Evolutionary conservation across 2,888 invertebrate genomes (phyloP).

Genomic region (Cheilosia vulpina): DNA sequence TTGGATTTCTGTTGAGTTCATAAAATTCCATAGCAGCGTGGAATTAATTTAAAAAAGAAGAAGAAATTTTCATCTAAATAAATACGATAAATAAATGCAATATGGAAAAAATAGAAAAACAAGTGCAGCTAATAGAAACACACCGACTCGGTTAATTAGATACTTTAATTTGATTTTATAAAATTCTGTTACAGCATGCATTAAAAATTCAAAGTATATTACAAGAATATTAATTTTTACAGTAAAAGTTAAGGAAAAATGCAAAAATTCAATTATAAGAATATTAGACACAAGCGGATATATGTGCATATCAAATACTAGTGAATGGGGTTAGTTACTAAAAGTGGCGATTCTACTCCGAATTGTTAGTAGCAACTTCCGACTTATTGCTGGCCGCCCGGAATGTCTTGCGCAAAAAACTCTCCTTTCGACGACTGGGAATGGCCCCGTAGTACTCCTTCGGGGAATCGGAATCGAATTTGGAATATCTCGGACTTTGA

Average conservation of each 20-base stretch:
- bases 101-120: not conserved
- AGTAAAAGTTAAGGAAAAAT: slow-evolving; percentile 14
- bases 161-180: slow-evolving; percentile 26
- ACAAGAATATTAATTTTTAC: not conserved
- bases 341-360: slow-evolving; percentile 47
- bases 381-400: slow-evolving; percentile 80
- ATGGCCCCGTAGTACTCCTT: slow-evolving; percentile 64
- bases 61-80: slow-evolving; percentile 67
- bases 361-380: slow-evolving; percentile 72
- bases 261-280: slow-evolving; percentile 14
- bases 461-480: slow-evolving; percentile 31
- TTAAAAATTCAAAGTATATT: slow-evolving; percentile 6
- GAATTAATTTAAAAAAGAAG: slow-evolving; percentile 76
- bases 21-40: slow-evolving; percentile 78
- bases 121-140: slow-evolving; percentile 42
- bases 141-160: slow-evolving; percentile 23
- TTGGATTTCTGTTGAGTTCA: slow-evolving; percentile 81
- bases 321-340: slow-evolving; percentile 8
- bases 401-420: slow-evolving; percentile 84
- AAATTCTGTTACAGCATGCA: slow-evolving; percentile 57
- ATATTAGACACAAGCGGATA: slow-evolving; percentile 38
- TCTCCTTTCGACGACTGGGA: slow-evolving; percentile 81
- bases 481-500: not conserved
- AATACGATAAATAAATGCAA: not conserved
- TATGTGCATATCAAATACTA: not conserved